Percentiles rank a stretch among this genome's conserved stretches.
Evolutionary conservation across 1,140 invertebrate species (phyloP).

Genomic region (Lithobius niger): DNA sequence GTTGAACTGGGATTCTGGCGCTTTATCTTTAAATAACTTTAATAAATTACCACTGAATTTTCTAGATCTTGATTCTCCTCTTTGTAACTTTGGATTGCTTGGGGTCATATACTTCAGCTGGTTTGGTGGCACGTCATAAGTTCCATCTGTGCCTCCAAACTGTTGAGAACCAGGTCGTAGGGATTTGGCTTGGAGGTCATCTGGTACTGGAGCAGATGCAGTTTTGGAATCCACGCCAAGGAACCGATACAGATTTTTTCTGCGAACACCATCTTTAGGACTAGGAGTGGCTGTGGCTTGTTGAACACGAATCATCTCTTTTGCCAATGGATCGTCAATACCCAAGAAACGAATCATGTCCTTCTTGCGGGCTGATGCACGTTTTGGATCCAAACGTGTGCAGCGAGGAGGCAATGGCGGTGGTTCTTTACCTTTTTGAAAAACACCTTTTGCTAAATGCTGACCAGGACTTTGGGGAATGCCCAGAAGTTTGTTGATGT

Average conservation of each 20-base stretch:
- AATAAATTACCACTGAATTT: too few species aligned
- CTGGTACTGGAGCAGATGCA: too few species aligned
- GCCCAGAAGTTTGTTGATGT: conserved; percentile 11
- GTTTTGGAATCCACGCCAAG: conserved; percentile 1
- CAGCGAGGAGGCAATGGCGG: conserved; percentile 8
- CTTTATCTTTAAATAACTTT: too few species aligned
- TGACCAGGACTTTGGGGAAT: conserved; percentile 1
- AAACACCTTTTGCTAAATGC: not conserved
- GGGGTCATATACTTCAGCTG: too few species aligned
- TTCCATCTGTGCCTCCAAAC: too few species aligned
- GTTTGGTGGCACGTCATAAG: too few species aligned
- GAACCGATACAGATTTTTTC: not conserved
- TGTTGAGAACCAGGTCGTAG: too few species aligned
- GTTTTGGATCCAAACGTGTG: not conserved
- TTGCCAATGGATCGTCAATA: not conserved
- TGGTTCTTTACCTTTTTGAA: not conserved
- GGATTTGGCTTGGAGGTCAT: too few species aligned
- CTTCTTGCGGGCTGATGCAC: not conserved
- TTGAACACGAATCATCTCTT: not conserved
- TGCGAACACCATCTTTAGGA: not conserved
- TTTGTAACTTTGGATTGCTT: too few species aligned
- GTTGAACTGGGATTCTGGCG: too few species aligned
- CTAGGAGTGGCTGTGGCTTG: not conserved
- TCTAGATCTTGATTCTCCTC: too few species aligned
- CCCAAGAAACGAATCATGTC: not conserved